Evolutionary conservation across 2,113 vertebrate species (phyloP), one percentile per base, ranked within the genome.

Genomic region (Anhinga anhinga): DNA sequence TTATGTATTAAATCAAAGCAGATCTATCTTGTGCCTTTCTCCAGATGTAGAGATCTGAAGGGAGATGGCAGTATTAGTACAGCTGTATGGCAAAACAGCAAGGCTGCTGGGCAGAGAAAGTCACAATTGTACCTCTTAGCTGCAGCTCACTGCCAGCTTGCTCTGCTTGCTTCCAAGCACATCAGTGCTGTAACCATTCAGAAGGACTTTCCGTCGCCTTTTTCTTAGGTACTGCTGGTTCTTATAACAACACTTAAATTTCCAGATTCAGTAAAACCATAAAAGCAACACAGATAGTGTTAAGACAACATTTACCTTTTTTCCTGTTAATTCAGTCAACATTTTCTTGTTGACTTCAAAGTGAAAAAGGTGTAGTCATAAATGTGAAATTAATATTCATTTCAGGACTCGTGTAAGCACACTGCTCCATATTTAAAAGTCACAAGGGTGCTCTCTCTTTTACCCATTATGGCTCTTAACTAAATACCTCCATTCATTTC

Each of bases 1-100:
- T 97, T 79, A 56, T 82, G 50, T 83, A 83, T 89, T 87, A 96
- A 96, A 90, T 92, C 82, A 89, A 95, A 96, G 65, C 81, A 96
- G 62, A 81, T 78, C 59, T 86, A 44, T 61, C 71, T 59, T 62
- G 11, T 88, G 53, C 50, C 70, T 92, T 88, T 86, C 62, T 93
- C 90, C 92, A 94, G 56, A 90, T 86, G 80, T 49, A 86, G 44
- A 45, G 4, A 65, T 88, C 69, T 80, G 91, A 95, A 83, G 76
- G 86, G 59, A 89, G 45, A 66, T 91, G 79, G 67, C 59, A 92
- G 78, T 73, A 90, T 94, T 89, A 91, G 76, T 74, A 71, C 27
- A 72, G 38, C n/a, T 78, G 45, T 80, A 40, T 40, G 22, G 67
- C 70, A 78, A 80, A 95, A 56, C 26, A 70, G 5, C 30, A 29